A percentile compares a stretch with the other conserved stretches of the same genome.
phyloP scores from a whole-genome alignment of 2,797 vertebrate genomes.

The Microctenopoma lineatum region DNA sequence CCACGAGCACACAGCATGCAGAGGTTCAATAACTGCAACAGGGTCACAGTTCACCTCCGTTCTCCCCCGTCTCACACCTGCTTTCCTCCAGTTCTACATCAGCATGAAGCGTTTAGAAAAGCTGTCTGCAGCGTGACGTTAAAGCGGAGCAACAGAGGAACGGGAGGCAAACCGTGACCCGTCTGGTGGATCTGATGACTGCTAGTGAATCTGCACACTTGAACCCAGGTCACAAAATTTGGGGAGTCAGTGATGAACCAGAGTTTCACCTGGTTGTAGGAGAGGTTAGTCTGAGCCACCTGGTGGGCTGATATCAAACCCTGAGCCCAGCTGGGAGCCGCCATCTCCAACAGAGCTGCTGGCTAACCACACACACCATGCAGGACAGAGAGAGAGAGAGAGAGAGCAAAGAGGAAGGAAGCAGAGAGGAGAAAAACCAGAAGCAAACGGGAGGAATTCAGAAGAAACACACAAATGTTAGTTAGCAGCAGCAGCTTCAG shows the following conservation, averaged over 20 bases:
- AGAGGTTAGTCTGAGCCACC: conserved; percentile 99
- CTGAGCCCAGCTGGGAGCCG: conserved; percentile 97
- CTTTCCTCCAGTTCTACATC: too few species aligned
- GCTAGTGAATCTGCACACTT: background rate
- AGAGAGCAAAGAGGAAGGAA: background rate
- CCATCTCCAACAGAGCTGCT: conserved; percentile 97
- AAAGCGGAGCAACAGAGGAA: too few species aligned
- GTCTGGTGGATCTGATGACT: too few species aligned
- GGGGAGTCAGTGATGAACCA: conserved; percentile 40
- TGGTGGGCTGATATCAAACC: conserved; percentile 98
- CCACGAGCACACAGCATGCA: conserved; percentile 32
- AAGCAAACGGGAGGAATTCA: conserved; percentile 51
- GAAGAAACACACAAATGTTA: conserved; percentile 54
- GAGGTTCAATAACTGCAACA: conserved; percentile 48
- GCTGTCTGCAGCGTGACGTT: too few species aligned
- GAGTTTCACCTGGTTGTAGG: conserved; percentile 95
- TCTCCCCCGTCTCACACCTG: too few species aligned
- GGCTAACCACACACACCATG: conserved; percentile 84
- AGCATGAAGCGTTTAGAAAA: too few species aligned
- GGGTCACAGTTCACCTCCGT: too few species aligned
- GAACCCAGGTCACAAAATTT: background rate
- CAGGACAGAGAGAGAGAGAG: conserved; percentile 22
- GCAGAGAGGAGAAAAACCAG: background rate
- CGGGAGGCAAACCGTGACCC: too few species aligned
- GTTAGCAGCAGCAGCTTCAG: background rate